Percentiles rank a stretch among this genome's conserved stretches.
Conservation (phyloP, 2,888 invertebrate species). For the Masnerella sp. region DNA sequence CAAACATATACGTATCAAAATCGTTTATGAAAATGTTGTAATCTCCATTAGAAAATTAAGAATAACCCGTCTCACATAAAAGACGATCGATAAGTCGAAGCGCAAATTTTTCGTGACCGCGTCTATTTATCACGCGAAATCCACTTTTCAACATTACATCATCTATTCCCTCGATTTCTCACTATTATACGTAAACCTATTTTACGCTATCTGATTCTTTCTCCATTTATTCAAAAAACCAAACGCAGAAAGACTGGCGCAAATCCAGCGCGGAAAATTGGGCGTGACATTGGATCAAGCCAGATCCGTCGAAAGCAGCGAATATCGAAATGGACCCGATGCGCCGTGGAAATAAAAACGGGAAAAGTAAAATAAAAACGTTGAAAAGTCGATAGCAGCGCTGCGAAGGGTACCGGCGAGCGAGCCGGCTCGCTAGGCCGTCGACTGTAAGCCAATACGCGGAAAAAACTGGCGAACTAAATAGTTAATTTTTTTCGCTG, state of each 20-base stretch:
- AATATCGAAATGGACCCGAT: constrained; percentile 56
- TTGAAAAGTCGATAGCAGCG: constrained; percentile 54
- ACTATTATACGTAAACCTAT: constrained; percentile 43
- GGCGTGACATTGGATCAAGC: constrained; percentile 57
- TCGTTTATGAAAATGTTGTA: too few species aligned
- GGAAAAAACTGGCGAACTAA: constrained; percentile 17
- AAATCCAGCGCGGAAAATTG: constrained; percentile 58
- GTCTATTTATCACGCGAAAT: constrained; percentile 18
- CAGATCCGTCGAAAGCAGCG: constrained; percentile 55
- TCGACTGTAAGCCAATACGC: constrained; percentile 49
- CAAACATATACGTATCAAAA: too few species aligned
- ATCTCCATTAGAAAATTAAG: too few species aligned
- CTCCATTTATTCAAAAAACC: constrained; percentile 48
- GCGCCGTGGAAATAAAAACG: constrained; percentile 42
- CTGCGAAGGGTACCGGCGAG: constrained; percentile 22
- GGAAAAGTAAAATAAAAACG: constrained; percentile 51
- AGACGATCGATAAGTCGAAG: constrained; percentile 19
- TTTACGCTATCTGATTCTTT: constrained; percentile 48
- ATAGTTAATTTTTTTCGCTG: constrained; percentile 36
- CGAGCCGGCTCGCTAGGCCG: constrained; percentile 31
- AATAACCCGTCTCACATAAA: background rate
- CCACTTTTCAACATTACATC: constrained; percentile 45
- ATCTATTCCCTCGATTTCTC: constrained; percentile 29
- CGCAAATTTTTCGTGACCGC: constrained; percentile 7
- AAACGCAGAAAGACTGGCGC: constrained; percentile 50